A percentile compares a stretch with the other conserved stretches of the same genome.
These are phyloP conservation scores for Pempheris klunzingeri DNA, from an alignment of 2,797 vertebrate genomes.

Conservation along the genomic window DNA sequence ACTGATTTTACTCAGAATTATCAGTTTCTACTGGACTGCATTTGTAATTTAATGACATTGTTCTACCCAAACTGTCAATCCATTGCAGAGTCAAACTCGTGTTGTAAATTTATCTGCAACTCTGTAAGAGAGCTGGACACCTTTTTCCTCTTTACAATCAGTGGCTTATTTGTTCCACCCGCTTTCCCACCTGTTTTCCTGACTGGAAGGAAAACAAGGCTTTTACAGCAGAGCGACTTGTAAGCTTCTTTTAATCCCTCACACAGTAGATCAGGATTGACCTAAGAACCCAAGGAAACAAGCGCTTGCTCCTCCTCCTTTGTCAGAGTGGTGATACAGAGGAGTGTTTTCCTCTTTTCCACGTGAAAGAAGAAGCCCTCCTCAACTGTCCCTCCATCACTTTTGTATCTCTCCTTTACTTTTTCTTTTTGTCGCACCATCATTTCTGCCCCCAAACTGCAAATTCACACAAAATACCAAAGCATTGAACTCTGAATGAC, in stretches of 20 bases:
- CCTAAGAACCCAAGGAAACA: slow-evolving; percentile 33
- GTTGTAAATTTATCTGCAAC: slow-evolving; percentile 18
- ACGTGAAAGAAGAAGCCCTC: slow-evolving; percentile 9
- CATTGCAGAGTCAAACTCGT: background rate
- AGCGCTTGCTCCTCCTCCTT: background rate
- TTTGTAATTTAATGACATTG: background rate
- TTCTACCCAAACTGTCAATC: too few species aligned
- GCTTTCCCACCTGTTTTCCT: slow-evolving; percentile 39
- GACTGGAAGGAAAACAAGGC: slow-evolving; percentile 35
- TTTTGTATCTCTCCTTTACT: background rate
- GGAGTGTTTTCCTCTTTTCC: slow-evolving; percentile 7
- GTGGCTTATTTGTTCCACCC: slow-evolving; percentile 33
- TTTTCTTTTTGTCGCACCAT: background rate
- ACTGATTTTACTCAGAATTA: background rate
- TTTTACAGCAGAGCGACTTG: slow-evolving; percentile 39
- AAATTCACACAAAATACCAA: background rate
- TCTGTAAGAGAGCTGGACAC: background rate
- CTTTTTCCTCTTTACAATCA: slow-evolving; percentile 35
- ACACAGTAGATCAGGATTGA: slow-evolving; percentile 36
- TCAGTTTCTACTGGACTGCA: background rate
- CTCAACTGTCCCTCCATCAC: background rate
- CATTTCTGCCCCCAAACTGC: background rate
- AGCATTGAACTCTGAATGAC: slow-evolving; percentile 34
- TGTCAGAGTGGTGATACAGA: background rate
- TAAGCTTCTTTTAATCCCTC: slow-evolving; percentile 44